A percentile compares a stretch with the other conserved stretches of the same genome.
Conservation (phyloP, 2,888 invertebrate species). For the Stramonita haemastoma region DNA sequence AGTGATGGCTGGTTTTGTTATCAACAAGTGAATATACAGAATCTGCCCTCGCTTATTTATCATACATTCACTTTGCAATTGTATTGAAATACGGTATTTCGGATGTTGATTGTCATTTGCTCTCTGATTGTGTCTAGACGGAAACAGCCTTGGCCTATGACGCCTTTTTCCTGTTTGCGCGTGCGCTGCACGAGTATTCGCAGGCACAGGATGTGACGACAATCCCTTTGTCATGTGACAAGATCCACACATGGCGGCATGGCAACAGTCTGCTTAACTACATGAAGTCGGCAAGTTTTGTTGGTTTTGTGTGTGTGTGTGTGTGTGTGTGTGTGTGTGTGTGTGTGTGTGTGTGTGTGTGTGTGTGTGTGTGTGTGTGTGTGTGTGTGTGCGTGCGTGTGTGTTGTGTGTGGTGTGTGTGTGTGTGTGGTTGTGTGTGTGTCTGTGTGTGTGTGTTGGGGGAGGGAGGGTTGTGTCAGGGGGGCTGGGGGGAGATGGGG, state of each 20-base stretch:
- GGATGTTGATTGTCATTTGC: too few species aligned
- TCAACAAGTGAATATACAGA: too few species aligned
- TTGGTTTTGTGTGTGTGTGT: background rate
- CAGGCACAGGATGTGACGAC: constrained; percentile 50
- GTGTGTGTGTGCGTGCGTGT: background rate
- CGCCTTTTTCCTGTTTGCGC: constrained; percentile 94
- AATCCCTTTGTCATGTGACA: constrained; percentile 47
- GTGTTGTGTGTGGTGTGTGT: background rate
- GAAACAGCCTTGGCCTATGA: constrained; percentile 98
- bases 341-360: background rate
- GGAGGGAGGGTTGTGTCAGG: constrained; percentile 83
- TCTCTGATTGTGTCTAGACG: constrained; percentile 80
- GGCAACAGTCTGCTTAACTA: constrained; percentile 50
- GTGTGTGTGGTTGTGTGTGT: background rate
- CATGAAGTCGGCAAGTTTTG: constrained; percentile 46
- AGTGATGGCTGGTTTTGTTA: too few species aligned
- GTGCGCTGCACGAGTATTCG: constrained; percentile 87
- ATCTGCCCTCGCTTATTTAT: too few species aligned
- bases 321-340: background rate
- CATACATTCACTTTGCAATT: too few species aligned
- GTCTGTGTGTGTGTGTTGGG: constrained; percentile 9
- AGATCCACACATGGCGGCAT: constrained; percentile 49
- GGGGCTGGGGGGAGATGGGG: too few species aligned
- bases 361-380: background rate
- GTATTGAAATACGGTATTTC: too few species aligned